Conservation (phyloP, 2,797 vertebrate species). For the Discoglossus pictus region DNA sequence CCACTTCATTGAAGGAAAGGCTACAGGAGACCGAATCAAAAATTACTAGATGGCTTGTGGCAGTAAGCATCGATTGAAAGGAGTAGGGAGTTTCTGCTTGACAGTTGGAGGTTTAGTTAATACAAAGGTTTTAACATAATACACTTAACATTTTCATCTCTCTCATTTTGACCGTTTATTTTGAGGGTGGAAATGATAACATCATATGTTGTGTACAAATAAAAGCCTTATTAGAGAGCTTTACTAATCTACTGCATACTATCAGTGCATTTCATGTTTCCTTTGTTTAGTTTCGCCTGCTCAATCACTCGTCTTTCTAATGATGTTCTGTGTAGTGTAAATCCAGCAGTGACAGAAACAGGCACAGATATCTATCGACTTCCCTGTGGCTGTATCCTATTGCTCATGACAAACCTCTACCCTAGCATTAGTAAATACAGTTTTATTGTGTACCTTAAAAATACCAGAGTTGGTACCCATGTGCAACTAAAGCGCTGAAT, state of each 20-base stretch:
- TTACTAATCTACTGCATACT: conserved; percentile 31
- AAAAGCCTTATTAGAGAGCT: conserved; percentile 8
- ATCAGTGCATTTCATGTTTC: conserved; percentile 10
- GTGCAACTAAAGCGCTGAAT: too few relatives aligned
- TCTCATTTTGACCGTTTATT: conserved; percentile 57
- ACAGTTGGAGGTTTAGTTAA: conserved; percentile 83
- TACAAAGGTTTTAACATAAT: conserved; percentile 71
- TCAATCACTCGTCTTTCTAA: conserved; percentile 50
- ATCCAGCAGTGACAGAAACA: conserved; percentile 48
- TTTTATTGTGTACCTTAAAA: conserved; percentile 38
- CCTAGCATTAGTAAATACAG: conserved; percentile 32
- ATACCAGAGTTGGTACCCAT: neutral
- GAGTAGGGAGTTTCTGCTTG: conserved; percentile 80
- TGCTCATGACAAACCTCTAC: conserved; percentile 46
- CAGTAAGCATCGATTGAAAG: conserved; percentile 85
- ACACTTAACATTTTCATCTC: conserved; percentile 57
- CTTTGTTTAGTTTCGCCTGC: conserved; percentile 43
- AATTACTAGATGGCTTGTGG: conserved; percentile 75
- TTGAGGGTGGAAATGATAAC: conserved; percentile 45
- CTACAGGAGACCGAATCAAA: conserved; percentile 73
- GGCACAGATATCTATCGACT: conserved; percentile 39
- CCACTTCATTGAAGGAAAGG: conserved; percentile 72
- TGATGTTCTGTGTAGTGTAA: conserved; percentile 51
- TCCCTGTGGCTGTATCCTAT: conserved; percentile 49
- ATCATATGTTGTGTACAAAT: conserved; percentile 24